A percentile compares a stretch with the other conserved stretches of the same genome.
phyloP scores from a whole-genome alignment of 1,140 invertebrate species.

The Drosophila insularis region DNA sequence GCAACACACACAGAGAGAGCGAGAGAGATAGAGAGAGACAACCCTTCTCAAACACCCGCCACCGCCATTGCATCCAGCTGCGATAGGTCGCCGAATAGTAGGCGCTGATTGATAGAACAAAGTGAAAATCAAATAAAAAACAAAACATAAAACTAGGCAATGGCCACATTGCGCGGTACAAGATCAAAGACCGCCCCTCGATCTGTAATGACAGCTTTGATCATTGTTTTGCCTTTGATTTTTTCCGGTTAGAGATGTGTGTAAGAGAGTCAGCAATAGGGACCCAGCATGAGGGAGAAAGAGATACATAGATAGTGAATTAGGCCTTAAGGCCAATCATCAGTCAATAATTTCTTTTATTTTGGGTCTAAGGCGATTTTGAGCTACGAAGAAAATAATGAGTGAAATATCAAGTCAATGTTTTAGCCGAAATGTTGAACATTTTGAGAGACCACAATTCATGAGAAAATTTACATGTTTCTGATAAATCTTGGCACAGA shows the following conservation, averaged over 20 bases:
- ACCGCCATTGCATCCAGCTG: conserved; percentile 42
- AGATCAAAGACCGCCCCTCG: conserved; percentile 79
- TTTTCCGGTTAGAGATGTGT: conserved; percentile 67
- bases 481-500: not conserved
- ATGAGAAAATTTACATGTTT: conserved; percentile 1
- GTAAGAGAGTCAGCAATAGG: not conserved
- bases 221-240: conserved; percentile 81
- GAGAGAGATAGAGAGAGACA: too few relatives aligned
- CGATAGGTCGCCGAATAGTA: conserved; percentile 67
- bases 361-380: conserved; percentile 22
- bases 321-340: conserved; percentile 3
- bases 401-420: not conserved
- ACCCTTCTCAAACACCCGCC: conserved; percentile 23
- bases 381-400: not conserved
- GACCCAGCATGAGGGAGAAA: not conserved
- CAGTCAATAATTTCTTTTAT: conserved; percentile 6
- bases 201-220: conserved; percentile 82
- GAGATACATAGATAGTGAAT: not conserved
- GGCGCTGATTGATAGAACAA: conserved; percentile 80
- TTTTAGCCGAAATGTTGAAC: too few relatives aligned
- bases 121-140: conserved; percentile 81
- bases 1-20: too few relatives aligned
- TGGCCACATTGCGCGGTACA: conserved; percentile 67
- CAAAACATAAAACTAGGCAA: conserved; percentile 72
- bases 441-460: too few relatives aligned